Percentiles rank a stretch among this genome's conserved stretches.
Conservation (phyloP, 2,888 invertebrate genomes). For the Phengaris arion region DNA sequence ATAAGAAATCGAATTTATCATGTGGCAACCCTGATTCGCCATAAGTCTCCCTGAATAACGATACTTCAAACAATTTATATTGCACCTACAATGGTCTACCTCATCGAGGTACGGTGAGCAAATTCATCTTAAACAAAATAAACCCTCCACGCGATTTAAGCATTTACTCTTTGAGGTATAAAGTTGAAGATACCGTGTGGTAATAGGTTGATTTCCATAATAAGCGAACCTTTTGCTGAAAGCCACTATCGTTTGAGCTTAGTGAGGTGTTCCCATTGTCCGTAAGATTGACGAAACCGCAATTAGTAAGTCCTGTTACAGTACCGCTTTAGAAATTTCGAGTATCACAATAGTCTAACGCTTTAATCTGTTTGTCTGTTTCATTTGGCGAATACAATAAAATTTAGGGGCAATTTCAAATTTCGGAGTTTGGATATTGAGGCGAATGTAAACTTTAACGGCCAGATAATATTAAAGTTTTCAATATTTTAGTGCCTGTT, state of each 20-base stretch:
- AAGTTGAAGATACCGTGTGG: not conserved
- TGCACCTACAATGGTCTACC: slow-evolving; percentile 30
- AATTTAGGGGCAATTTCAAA: not conserved
- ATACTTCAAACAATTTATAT: slow-evolving; percentile 29
- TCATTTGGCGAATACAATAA: not conserved
- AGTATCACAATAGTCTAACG: slow-evolving; percentile 4
- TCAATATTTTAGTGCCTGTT: not conserved
- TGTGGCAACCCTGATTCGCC: slow-evolving; percentile 18
- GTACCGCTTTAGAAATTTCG: slow-evolving; percentile 8
- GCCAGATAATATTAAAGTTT: not conserved
- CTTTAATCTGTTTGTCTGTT: slow-evolving; percentile 23
- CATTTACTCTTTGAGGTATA: not conserved
- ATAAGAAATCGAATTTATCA: not conserved
- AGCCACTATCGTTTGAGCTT: slow-evolving; percentile 36
- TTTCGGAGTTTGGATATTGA: not conserved
- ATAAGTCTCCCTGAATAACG: slow-evolving; percentile 32
- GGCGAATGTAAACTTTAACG: not conserved
- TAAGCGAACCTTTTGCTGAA: slow-evolving; percentile 35
- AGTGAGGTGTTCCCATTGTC: slow-evolving; percentile 30
- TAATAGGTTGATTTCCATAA: slow-evolving; percentile 21
- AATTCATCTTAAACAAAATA: not conserved
- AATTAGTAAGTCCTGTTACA: slow-evolving; percentile 26
- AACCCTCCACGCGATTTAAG: not conserved
- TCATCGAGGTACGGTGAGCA: slow-evolving; percentile 18
- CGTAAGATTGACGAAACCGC: slow-evolving; percentile 30